phyloP scores from a whole-genome alignment of 2,888 invertebrate species.

The Plebejus anna region DNA sequence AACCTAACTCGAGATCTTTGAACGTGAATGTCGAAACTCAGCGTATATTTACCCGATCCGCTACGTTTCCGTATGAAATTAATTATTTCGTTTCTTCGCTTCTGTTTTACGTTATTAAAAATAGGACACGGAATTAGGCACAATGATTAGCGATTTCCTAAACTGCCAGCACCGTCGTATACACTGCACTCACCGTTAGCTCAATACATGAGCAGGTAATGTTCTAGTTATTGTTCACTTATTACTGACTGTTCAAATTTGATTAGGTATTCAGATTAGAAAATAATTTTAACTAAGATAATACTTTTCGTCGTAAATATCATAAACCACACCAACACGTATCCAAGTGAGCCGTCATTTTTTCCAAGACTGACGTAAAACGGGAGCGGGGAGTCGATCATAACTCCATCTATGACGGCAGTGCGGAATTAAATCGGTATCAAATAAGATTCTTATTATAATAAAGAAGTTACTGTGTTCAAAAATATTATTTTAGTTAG shows the following conservation, averaged over 20 bases:
- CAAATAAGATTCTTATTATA: slow-evolving; percentile 45
- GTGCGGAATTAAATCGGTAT: slow-evolving; percentile 39
- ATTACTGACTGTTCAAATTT: slow-evolving; percentile 52
- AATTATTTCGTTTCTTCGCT: slow-evolving; percentile 16
- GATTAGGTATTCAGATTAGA: slow-evolving; percentile 47
- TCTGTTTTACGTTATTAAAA: slow-evolving; percentile 33
- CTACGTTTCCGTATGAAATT: background rate
- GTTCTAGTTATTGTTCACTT: slow-evolving; percentile 58
- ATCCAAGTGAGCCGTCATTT: slow-evolving; percentile 78
- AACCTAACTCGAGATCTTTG: slow-evolving; percentile 27
- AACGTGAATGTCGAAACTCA: background rate
- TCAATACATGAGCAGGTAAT: slow-evolving; percentile 69
- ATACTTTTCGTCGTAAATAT: slow-evolving; percentile 78
- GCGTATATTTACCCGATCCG: background rate
- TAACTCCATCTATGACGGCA: slow-evolving; percentile 60
- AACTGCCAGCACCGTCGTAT: slow-evolving; percentile 55
- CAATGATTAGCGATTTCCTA: slow-evolving; percentile 60
- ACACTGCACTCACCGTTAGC: slow-evolving; percentile 67
- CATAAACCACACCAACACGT: slow-evolving; percentile 79
- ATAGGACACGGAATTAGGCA: slow-evolving; percentile 37
- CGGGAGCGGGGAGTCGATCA: slow-evolving; percentile 47
- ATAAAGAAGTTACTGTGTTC: background rate
- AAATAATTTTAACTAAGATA: slow-evolving; percentile 61
- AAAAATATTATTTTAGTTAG: slow-evolving; percentile 25
- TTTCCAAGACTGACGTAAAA: slow-evolving; percentile 73